A percentile compares a stretch with the other conserved stretches of the same genome.
Evolutionary conservation across 1,140 invertebrate genomes (phyloP).

Genomic region (Diorhabda sublineata): DNA sequence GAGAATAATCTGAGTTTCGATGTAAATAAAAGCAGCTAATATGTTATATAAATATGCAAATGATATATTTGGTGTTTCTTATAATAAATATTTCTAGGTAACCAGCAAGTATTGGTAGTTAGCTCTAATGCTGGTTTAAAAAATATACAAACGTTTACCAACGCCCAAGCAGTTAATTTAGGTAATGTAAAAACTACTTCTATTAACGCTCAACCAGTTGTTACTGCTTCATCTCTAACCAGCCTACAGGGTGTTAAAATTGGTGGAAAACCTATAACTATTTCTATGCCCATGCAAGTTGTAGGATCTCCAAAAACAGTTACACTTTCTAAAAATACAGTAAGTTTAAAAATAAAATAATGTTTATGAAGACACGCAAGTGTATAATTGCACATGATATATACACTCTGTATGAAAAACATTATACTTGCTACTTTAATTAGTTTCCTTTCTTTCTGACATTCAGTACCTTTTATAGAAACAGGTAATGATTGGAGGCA

Average conservation of each 20-base stretch:
- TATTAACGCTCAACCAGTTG: constrained; percentile 46
- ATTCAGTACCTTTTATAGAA: constrained; percentile 47
- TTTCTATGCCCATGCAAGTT: constrained; percentile 60
- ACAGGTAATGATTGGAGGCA: constrained; percentile 62
- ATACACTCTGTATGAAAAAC: too few species aligned
- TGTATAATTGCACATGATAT: too few species aligned
- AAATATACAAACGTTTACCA: constrained; percentile 60
- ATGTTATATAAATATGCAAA: too few species aligned
- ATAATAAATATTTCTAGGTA: constrained; percentile 29
- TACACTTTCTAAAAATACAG: constrained; percentile 51
- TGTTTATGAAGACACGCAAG: neutral
- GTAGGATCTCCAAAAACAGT: constrained; percentile 56
- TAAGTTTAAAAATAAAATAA: constrained; percentile 21
- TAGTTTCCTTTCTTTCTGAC: too few species aligned
- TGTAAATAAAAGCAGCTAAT: too few species aligned
- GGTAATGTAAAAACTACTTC: constrained; percentile 41
- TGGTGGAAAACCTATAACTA: constrained; percentile 64
- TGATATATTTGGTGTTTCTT: too few species aligned
- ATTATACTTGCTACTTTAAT: too few species aligned
- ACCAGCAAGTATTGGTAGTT: constrained; percentile 69
- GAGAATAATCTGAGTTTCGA: too few species aligned
- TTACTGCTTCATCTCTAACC: constrained; percentile 42
- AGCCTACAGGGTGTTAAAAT: constrained; percentile 46
- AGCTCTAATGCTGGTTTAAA: constrained; percentile 62
- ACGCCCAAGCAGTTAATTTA: constrained; percentile 51